These are phyloP conservation scores for Phycodurus eques DNA, from an alignment of 2,113 vertebrate species.

Conservation along the genomic window DNA sequence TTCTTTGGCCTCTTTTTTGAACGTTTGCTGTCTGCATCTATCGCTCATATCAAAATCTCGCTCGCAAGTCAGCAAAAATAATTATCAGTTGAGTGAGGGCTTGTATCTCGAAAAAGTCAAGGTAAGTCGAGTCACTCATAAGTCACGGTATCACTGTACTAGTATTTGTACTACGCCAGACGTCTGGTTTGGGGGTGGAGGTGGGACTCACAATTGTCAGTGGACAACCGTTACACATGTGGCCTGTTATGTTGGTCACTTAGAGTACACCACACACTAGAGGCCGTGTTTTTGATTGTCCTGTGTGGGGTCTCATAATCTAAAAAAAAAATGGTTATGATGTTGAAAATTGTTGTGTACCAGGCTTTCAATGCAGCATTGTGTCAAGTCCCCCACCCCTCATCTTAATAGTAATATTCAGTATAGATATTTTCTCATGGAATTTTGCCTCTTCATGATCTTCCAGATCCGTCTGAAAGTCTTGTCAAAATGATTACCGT, in stretches of 20 bases:
- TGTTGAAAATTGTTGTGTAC: neutral
- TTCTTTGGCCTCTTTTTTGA: neutral
- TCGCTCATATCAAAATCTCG: neutral
- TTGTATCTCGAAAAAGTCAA: too few species aligned
- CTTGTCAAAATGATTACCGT: slow-evolving; percentile 26
- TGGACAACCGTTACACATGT: neutral
- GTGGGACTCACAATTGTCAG: neutral
- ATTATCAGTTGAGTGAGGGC: neutral
- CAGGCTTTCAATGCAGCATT: neutral
- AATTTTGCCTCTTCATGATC: neutral
- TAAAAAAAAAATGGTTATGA: neutral
- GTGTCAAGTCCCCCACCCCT: neutral
- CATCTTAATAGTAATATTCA: slow-evolving; percentile 1
- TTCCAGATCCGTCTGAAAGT: slow-evolving; percentile 6
- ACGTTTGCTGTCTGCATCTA: neutral
- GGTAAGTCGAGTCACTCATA: neutral
- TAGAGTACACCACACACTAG: neutral
- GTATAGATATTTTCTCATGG: slow-evolving; percentile 9
- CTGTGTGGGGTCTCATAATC: neutral
- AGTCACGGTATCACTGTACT: neutral
- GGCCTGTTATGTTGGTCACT: neutral
- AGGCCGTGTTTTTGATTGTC: neutral
- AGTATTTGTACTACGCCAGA: neutral
- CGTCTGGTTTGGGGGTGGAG: neutral
- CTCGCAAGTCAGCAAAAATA: neutral